A percentile compares a stretch with the other conserved stretches of the same genome.
phyloP scores from a whole-genome alignment of 2,113 vertebrate species.

The Capricornis sumatraensis region DNA sequence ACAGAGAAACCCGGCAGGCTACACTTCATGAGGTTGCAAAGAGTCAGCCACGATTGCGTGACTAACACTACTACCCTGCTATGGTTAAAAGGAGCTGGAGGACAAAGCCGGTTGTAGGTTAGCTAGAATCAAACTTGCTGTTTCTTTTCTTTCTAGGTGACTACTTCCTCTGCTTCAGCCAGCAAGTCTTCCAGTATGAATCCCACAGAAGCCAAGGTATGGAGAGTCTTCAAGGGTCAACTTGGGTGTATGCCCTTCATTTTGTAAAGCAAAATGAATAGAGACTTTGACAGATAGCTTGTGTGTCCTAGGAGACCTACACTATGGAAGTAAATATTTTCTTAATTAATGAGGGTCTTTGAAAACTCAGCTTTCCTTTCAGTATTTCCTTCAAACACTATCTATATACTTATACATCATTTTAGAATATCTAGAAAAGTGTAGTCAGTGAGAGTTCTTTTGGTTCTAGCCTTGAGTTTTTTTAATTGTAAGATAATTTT shows the following conservation, averaged over 20 bases:
- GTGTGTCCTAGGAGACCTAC: not conserved
- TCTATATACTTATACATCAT: not conserved
- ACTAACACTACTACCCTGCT: not conserved
- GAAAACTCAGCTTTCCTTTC: not conserved
- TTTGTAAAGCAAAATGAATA: not conserved
- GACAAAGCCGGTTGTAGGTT: not conserved
- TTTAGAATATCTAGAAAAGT: not conserved
- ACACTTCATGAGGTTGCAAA: not conserved
- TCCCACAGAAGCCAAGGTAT: conserved; percentile 78
- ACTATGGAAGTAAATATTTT: not conserved
- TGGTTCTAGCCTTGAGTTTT: not conserved
- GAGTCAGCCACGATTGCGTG: not conserved
- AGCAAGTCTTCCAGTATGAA: conserved; percentile 68
- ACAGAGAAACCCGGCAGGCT: not conserved
- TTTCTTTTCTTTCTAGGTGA: conserved; percentile 47
- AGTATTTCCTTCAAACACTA: not conserved
- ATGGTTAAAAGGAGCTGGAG: not conserved
- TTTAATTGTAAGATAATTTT: not conserved
- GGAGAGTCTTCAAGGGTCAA: not conserved
- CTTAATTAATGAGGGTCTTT: not conserved
- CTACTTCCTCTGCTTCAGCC: not conserved
- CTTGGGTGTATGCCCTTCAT: not conserved
- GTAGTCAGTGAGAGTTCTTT: not conserved
- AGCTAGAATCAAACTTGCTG: not conserved
- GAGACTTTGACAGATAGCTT: not conserved